A percentile compares a stretch with the other conserved stretches of the same genome.
Conservation (phyloP, 2,888 invertebrate species). For the Synergus gifuensis region DNA sequence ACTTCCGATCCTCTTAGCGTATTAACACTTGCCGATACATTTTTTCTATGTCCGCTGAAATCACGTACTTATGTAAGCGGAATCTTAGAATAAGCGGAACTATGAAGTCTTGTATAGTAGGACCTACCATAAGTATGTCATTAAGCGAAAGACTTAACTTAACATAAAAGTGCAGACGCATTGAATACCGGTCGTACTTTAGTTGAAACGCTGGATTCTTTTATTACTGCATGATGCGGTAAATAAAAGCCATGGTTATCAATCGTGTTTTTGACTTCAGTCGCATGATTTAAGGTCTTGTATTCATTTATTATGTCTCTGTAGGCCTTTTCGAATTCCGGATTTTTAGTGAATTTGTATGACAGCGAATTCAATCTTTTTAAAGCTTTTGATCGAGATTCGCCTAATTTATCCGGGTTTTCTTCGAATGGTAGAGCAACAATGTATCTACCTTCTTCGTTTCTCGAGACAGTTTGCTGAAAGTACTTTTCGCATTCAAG, state of each 20-base stretch:
- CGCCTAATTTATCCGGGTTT: constrained; percentile 36
- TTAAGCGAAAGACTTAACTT: too few species aligned
- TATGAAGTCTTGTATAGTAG: too few species aligned
- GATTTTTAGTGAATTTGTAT: constrained; percentile 29
- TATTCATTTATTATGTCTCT: too few species aligned
- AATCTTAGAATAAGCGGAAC: too few species aligned
- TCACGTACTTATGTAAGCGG: too few species aligned
- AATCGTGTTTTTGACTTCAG: neutral
- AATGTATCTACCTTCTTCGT: constrained; percentile 50
- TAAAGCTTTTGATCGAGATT: constrained; percentile 42
- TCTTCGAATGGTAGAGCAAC: constrained; percentile 54
- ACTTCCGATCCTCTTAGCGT: too few species aligned
- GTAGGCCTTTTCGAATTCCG: too few species aligned
- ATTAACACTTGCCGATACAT: too few species aligned
- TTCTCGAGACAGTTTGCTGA: constrained; percentile 36
- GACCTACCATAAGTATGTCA: too few species aligned
- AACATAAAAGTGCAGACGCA: too few species aligned
- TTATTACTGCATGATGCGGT: constrained; percentile 44
- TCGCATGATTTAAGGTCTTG: constrained; percentile 19
- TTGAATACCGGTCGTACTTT: neutral
- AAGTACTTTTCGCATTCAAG: too few species aligned
- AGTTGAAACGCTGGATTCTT: constrained; percentile 41
- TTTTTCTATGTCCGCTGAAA: too few species aligned
- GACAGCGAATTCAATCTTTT: constrained; percentile 24
- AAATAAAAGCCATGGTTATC: constrained; percentile 10